Evolutionary conservation across 2,888 invertebrate genomes (phyloP), one percentile per base, ranked within the genome.

Genomic region (Atrina japonica): DNA sequence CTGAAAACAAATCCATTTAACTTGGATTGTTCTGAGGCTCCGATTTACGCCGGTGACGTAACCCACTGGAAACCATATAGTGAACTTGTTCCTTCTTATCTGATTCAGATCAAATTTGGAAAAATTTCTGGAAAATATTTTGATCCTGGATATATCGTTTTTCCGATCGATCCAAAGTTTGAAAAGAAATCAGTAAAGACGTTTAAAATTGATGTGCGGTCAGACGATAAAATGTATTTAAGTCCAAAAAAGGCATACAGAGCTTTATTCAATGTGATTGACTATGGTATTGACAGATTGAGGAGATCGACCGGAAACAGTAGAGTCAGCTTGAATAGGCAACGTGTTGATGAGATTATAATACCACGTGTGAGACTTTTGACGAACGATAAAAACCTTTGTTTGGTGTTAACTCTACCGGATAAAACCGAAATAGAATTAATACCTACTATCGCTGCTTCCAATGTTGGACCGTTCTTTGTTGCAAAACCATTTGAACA

Each of bases 181-280:
- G 61, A 61, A 30, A 61, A 61, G 40, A 66, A 66, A 40, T 59
- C 60, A 23, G 52, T 72, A 9, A 72, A 66, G 35, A 63, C 67
- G 21, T 61, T 56, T 23, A 72, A 67, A 30, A 35, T 72, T 14
- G 66, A 72, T 11, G 14, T 85, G 0, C 53, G 86, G 23, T 81
- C 85, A 3, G 82, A 84, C 7, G 85, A 84, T 45, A 75, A 73
- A 14, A 23, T 63, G 2, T 81, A 85, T 72, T 73, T 86, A 43
- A 86, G 86, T 3, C 77, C 83, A 0, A 75, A 77, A 55, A 78
- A 78, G 53, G 75, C 86, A 7, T 83, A 84, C 58, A 70, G 73
- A 43, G 70, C 78, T 3, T 65, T 84, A 5, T 73, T 79, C 41
- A 79, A 76, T 27, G 71, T 87, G 16, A 68, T 85, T 25, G 77